phyloP scores from a whole-genome alignment of 2,888 invertebrate genomes.

The Limnephilus rhombicus region DNA sequence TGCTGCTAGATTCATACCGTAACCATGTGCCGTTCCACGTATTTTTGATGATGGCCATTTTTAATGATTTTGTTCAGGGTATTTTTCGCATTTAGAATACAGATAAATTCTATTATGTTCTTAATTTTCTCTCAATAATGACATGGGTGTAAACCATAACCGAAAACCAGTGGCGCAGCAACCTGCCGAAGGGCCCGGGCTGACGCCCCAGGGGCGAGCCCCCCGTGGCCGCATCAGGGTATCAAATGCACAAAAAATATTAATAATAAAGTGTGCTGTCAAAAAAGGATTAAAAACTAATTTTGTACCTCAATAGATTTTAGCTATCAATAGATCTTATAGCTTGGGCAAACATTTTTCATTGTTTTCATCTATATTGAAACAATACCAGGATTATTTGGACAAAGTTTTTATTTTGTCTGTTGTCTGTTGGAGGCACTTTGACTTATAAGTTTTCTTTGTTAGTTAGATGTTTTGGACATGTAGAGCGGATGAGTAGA shows the following conservation, averaged over 20 bases:
- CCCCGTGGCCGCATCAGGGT: background rate
- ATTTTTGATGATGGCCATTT: too few relatives aligned
- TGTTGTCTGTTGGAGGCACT: too few relatives aligned
- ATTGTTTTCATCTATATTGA: background rate
- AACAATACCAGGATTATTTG: background rate
- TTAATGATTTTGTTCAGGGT: background rate
- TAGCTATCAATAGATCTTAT: too few relatives aligned
- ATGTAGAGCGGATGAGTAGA: too few relatives aligned
- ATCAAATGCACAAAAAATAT: background rate
- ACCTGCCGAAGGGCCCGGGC: background rate
- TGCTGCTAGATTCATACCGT: too few relatives aligned
- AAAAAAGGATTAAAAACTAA: background rate
- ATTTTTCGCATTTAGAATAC: background rate
- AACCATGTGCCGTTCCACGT: too few relatives aligned
- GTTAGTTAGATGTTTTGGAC: too few relatives aligned
- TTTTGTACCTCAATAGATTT: background rate
- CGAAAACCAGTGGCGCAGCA: background rate
- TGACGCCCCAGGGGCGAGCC: background rate
- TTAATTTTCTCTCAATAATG: background rate
- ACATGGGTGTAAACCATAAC: background rate
- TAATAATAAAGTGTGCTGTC: background rate
- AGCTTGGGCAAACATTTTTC: background rate
- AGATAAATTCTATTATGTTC: background rate
- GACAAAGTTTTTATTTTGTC: too few relatives aligned
- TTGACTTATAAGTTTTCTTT: too few relatives aligned